Base-by-base conservation (phyloP, 2,888 invertebrate species). In the Fragum whitleyi region DNA sequence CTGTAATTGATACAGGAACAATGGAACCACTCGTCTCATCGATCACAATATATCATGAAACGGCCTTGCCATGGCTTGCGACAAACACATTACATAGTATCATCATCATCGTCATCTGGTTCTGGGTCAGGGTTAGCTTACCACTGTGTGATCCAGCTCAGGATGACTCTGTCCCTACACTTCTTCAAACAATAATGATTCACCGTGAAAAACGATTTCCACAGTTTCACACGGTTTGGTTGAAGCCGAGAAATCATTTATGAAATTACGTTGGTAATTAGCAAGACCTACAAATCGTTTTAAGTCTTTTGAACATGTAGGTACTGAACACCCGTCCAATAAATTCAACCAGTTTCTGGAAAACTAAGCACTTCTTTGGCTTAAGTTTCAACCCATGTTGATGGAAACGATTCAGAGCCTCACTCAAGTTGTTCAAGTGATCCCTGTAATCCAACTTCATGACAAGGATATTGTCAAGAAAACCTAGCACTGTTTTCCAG, bases 381-480 rank as follows among this genome's bases (percentile, higher is more conserved):
- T 86, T 84, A 1, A 85, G 55, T 47, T 85, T 87, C 11, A 83
- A 61, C 1, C 79, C 65, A 51, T 79, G 81, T 14, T 65, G 0
- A 16, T 82, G 23, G 28, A 87, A 80, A 11, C 87, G 65, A 29
- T 72, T 5, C 14, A 88, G 61, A 2, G 84, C 83, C n/a, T 65
- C 62, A 11, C 26, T 57, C 16, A 86, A 29, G 59, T 83, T 79
- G 21, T 57, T 57, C 21, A 85, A 55, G 42, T 80, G 82, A 26
- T 78, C 65, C 28, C 75, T 65, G 47, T 83, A 79, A 7, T 23
- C 53, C 29, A 53, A 69, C 0, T 83, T 83, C 21, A 82, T 36
- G 1, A 88, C 81, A 21, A 86, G 62, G 6, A 81, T 74, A 55
- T 85, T n/a, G n/a, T n/a, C n/a, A n/a, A 88, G 70, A 53, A 87